Percentiles rank a stretch among this genome's conserved stretches.
phyloP scores from a whole-genome alignment of 2,797 vertebrate species.

The Pithecia hirsuta region DNA sequence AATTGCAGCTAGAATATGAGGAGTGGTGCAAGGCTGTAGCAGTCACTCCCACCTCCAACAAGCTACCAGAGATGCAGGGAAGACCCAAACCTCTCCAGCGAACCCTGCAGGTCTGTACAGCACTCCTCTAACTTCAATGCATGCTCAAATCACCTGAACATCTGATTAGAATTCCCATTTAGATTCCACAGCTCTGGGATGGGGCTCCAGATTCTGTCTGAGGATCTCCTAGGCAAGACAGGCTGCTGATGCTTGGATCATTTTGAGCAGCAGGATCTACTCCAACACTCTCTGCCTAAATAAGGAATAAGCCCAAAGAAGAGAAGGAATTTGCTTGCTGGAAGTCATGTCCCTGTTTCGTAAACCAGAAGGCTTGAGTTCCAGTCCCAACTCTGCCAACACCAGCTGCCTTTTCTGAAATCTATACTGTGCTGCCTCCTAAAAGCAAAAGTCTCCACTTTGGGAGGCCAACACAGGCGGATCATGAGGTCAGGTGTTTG shows the following conservation, averaged over 20 bases:
- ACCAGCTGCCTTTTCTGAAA: background rate
- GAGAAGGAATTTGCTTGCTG: no score
- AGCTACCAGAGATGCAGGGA: rapidly evolving
- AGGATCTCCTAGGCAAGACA: background rate
- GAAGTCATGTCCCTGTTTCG: background rate
- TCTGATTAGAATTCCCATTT: background rate
- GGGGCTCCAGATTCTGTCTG: background rate
- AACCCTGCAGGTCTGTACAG: background rate
- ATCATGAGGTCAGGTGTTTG: no score
- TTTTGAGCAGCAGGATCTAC: background rate
- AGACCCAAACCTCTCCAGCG: background rate
- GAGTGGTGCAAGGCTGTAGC: background rate
- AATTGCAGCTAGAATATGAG: background rate
- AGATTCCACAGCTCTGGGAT: rapidly evolving
- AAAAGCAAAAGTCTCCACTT: background rate
- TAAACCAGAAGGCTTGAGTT: background rate
- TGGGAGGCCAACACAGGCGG: no score
- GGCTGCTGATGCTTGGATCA: background rate
- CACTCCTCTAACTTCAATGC: background rate
- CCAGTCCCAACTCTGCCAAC: background rate
- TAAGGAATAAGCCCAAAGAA: background rate
- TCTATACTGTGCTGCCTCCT: background rate
- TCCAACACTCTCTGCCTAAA: background rate
- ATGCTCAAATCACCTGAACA: background rate
- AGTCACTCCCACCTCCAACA: rapidly evolving